phyloP scores from a whole-genome alignment of 2,797 vertebrate species.

The Melanotaenia nigrans region DNA sequence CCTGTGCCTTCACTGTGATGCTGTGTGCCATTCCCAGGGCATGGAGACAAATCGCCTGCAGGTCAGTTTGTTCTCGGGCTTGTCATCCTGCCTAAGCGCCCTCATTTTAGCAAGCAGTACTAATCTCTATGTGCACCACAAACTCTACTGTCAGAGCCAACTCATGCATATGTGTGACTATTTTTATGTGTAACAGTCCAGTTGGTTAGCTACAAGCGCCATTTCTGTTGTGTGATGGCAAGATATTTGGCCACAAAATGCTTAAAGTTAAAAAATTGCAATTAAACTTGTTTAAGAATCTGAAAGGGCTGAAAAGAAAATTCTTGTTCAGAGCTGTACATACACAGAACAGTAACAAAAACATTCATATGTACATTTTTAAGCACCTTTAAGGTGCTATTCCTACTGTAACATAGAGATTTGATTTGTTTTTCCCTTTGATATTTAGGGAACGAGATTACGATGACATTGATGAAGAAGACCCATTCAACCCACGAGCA shows the following conservation, averaged over 20 bases:
- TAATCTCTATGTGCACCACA: slow-evolving; percentile 9
- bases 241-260: neutral
- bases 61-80: slow-evolving; percentile 77
- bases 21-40: slow-evolving; percentile 88
- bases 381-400: neutral
- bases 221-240: neutral
- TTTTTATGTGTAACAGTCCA: neutral
- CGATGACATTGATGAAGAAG: slow-evolving; percentile 92
- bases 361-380: neutral
- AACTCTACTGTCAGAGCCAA: slow-evolving; percentile 1
- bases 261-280: neutral
- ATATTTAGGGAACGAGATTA: slow-evolving; percentile 88
- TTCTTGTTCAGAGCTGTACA: neutral
- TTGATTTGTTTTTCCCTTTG: neutral
- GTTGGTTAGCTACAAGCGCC: slow-evolving; percentile 7
- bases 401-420: neutral
- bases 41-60: slow-evolving; percentile 87
- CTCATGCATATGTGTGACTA: neutral
- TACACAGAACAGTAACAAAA: neutral
- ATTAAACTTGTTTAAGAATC: neutral
- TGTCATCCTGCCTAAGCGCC: slow-evolving; percentile 21
- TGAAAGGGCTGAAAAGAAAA: neutral
- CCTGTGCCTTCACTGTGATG: slow-evolving; percentile 89
- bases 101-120: slow-evolving; percentile 54
- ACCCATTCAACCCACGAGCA: slow-evolving; percentile 92